These are phyloP conservation scores for Cochlearius cochlearius DNA, from an alignment of 2,113 vertebrate species.

Conservation along the genomic window DNA sequence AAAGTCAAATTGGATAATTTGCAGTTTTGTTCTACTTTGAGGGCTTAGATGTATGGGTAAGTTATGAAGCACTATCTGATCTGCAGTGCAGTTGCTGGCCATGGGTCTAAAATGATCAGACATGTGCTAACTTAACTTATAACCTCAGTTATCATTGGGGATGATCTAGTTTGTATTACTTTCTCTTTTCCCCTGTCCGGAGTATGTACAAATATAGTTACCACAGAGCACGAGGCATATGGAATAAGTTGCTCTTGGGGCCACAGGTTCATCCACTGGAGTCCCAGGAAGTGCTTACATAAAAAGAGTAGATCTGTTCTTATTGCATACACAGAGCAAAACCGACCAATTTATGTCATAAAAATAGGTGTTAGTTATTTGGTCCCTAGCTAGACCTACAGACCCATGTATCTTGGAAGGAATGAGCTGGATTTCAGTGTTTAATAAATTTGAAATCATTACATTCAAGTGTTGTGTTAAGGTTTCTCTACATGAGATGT, in stretches of 20 bases:
- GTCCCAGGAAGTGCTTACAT: background rate
- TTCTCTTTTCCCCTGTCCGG: background rate
- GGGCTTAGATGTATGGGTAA: background rate
- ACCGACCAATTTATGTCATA: background rate
- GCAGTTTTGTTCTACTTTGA: background rate
- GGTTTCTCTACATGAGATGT: background rate
- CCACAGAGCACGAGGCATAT: background rate
- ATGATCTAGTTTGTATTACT: background rate
- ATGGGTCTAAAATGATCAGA: background rate
- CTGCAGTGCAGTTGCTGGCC: background rate
- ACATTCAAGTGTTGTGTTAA: background rate
- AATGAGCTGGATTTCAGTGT: background rate
- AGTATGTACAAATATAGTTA: background rate
- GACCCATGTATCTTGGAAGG: background rate
- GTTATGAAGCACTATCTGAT: background rate
- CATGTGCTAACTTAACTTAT: background rate
- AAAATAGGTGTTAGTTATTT: background rate
- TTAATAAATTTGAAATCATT: background rate
- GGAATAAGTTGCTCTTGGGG: background rate
- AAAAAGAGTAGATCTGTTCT: background rate
- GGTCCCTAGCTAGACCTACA: background rate
- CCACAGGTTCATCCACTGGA: background rate
- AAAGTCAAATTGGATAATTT: background rate
- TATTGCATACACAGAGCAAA: accelerated
- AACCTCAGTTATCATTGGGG: background rate